Conservation (phyloP, 1,140 invertebrate genomes). For the Megalonaias nervosa region DNA sequence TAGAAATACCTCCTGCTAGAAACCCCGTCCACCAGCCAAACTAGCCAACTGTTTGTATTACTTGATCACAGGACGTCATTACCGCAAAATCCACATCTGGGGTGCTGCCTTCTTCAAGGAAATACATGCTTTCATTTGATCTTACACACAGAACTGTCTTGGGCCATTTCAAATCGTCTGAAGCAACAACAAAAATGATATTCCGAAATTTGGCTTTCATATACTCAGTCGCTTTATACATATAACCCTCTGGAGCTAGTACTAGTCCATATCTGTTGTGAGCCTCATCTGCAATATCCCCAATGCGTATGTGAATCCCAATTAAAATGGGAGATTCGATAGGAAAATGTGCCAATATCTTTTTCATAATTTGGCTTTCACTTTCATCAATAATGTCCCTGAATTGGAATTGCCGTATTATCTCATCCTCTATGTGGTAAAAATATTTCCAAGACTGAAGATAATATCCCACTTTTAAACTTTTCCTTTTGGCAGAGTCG, state of each 20-base stretch:
- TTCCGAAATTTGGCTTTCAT: conserved; percentile 27
- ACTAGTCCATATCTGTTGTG: not conserved
- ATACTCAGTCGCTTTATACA: conserved; percentile 29
- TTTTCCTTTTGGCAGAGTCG: conserved; percentile 24
- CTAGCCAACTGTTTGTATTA: conserved; percentile 48
- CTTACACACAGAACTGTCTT: conserved; percentile 1
- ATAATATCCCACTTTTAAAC: conserved; percentile 41
- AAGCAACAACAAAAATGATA: conserved; percentile 39
- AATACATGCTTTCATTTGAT: too few species aligned
- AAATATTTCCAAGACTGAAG: conserved; percentile 64
- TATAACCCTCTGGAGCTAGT: too few species aligned
- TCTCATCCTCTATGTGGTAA: conserved; percentile 29
- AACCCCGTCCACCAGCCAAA: conserved; percentile 60
- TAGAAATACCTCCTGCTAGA: conserved; percentile 48
- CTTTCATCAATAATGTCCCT: conserved; percentile 11
- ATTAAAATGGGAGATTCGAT: conserved; percentile 11
- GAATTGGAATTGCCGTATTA: conserved; percentile 49
- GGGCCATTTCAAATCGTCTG: conserved; percentile 36
- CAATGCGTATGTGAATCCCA: conserved; percentile 41
- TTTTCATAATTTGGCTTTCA: conserved; percentile 14
- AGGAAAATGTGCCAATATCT: not conserved
- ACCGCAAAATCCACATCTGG: conserved; percentile 57
- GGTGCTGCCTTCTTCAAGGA: too few species aligned
- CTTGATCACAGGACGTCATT: conserved; percentile 53
- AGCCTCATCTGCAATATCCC: conserved; percentile 34